A percentile compares a stretch with the other conserved stretches of the same genome.
Evolutionary conservation across 1,140 invertebrate genomes (phyloP).

Genomic region (Hylaeus volcanicus): DNA sequence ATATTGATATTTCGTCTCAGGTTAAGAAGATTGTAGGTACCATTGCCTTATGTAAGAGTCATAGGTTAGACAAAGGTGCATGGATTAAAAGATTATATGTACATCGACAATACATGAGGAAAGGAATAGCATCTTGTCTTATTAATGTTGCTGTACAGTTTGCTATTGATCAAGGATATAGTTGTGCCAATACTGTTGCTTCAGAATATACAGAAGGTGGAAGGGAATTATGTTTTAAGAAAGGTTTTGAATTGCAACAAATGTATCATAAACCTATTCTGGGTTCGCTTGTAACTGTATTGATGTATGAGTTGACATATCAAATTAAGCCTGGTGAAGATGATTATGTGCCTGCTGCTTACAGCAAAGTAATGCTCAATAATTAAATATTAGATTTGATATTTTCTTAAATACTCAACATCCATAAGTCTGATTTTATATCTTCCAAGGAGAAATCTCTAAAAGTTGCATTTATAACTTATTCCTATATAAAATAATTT

Average conservation of each 20-base stretch:
- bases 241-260: slow-evolving; percentile 81
- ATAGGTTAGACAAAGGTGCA: slow-evolving; percentile 76
- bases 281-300: slow-evolving; percentile 75
- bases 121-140: slow-evolving; percentile 78
- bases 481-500: not conserved
- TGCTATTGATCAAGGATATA: slow-evolving; percentile 79
- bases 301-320: slow-evolving; percentile 79
- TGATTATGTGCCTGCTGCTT: slow-evolving; percentile 48
- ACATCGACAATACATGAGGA: slow-evolving; percentile 75
- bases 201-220: slow-evolving; percentile 81
- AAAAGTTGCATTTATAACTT: slow-evolving; percentile 2
- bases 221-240: slow-evolving; percentile 80
- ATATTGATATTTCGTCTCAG: slow-evolving; percentile 69
- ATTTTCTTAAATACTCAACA: not conserved
- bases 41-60: slow-evolving; percentile 76
- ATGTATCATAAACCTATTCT: slow-evolving; percentile 81
- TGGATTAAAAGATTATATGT: slow-evolving; percentile 82
- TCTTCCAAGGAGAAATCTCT: not conserved
- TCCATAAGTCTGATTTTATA: not conserved
- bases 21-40: slow-evolving; percentile 79
- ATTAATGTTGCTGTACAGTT: slow-evolving; percentile 79
- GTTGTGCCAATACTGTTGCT: slow-evolving; percentile 78
- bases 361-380: slow-evolving; percentile 33
- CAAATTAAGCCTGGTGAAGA: slow-evolving; percentile 73
- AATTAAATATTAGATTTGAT: slow-evolving; percentile 2